Percentiles rank a stretch among this genome's conserved stretches.
These are phyloP conservation scores for Alosa sapidissima DNA, from an alignment of 2,797 vertebrate genomes.

Conservation along the genomic window DNA sequence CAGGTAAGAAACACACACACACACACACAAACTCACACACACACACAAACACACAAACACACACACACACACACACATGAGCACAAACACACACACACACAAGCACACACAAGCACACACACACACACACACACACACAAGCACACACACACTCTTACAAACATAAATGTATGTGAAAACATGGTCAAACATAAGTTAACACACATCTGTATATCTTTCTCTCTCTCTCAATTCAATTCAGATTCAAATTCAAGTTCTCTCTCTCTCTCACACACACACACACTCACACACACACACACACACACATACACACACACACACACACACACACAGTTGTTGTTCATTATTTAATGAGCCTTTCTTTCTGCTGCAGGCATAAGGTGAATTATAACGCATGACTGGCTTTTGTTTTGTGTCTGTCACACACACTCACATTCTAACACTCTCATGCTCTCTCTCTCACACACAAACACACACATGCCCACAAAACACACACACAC, in stretches of 20 bases:
- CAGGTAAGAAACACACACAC: slow-evolving; percentile 70
- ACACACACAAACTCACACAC: slow-evolving; percentile 26
- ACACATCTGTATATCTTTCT: not conserved
- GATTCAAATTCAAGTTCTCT: too few relatives aligned
- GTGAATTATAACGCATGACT: not conserved
- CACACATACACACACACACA: not conserved
- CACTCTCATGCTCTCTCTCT: not conserved
- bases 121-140: too few relatives aligned
- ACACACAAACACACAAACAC: not conserved
- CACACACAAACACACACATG: not conserved
- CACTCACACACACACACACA: not conserved
- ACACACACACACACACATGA: not conserved
- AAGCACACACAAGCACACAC: too few relatives aligned
- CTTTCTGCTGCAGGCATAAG: not conserved
- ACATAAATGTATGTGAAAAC: too few relatives aligned
- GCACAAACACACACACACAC: too few relatives aligned
- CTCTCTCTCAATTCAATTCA: not conserved
- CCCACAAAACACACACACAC: not conserved
- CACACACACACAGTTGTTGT: not conserved
- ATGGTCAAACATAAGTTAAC: not conserved
- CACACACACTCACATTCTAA: not conserved
- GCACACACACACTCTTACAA: too few relatives aligned
- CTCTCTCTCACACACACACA: slow-evolving; percentile 31
- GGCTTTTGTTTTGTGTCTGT: not conserved
- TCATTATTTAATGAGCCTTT: not conserved